Conservation (phyloP, 2,888 invertebrate species). For the Eustalomyia histrio region DNA sequence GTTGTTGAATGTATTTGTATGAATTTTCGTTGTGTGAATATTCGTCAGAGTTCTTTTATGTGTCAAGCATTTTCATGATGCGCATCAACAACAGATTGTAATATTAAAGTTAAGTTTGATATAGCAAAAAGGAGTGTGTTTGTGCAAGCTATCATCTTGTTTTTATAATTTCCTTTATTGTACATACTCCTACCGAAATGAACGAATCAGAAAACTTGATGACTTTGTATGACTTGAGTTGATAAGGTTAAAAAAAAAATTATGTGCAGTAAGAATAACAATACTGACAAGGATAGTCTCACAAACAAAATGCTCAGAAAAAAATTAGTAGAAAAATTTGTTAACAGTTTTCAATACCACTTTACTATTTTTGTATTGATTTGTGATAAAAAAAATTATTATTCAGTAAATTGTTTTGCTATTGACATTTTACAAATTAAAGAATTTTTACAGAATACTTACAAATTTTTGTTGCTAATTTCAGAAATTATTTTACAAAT, state of each 20-base stretch:
- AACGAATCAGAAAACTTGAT: slow-evolving; percentile 66
- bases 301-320: too few relatives aligned
- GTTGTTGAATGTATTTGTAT: slow-evolving; percentile 18
- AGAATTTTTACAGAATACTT: too few relatives aligned
- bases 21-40: slow-evolving; percentile 15
- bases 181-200: slow-evolving; percentile 10
- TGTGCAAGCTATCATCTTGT: background rate
- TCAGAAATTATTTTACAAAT: too few relatives aligned
- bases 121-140: background rate
- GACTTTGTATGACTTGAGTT: slow-evolving; percentile 61
- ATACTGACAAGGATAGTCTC: too few relatives aligned
- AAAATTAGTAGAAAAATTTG: too few relatives aligned
- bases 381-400: too few relatives aligned
- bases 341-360: too few relatives aligned
- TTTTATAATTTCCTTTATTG: slow-evolving; percentile 7
- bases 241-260: slow-evolving; percentile 27
- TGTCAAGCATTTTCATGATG: slow-evolving; percentile 63
- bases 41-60: slow-evolving; percentile 55
- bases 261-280: too few relatives aligned
- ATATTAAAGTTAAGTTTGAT: slow-evolving; percentile 29
- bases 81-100: slow-evolving; percentile 63
- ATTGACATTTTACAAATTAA: too few relatives aligned
- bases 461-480: too few relatives aligned
- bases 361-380: too few relatives aligned
- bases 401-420: too few relatives aligned